These are phyloP conservation scores for Riptortus pedestris DNA, from an alignment of 1,140 invertebrate genomes.

Conservation along the genomic window DNA sequence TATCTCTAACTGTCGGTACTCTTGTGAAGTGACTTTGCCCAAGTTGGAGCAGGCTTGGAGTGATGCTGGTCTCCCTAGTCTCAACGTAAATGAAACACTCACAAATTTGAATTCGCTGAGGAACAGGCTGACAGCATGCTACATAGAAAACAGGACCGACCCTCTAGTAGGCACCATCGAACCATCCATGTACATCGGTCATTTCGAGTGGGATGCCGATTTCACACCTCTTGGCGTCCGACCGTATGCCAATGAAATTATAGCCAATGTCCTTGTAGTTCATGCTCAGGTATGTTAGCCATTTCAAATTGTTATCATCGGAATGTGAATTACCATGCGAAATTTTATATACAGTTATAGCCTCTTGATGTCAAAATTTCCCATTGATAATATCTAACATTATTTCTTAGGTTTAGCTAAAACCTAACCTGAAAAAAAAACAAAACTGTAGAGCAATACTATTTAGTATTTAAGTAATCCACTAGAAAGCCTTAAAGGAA, in stretches of 20 bases:
- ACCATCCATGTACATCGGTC: conserved; percentile 85
- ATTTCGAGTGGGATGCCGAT: conserved; percentile 74
- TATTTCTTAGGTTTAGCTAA: too few species aligned
- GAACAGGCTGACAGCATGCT: conserved; percentile 62
- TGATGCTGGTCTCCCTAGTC: conserved; percentile 58
- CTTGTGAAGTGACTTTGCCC: conserved; percentile 52
- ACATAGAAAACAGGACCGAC: conserved; percentile 86
- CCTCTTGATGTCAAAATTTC: not conserved
- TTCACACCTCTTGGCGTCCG: conserved; percentile 62
- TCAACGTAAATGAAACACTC: conserved; percentile 48
- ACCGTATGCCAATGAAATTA: conserved; percentile 84
- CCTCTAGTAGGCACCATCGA: conserved; percentile 87
- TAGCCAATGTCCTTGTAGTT: conserved; percentile 83
- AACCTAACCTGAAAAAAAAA: too few species aligned
- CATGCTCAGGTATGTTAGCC: conserved; percentile 80
- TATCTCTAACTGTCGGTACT: conserved; percentile 81
- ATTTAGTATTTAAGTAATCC: too few species aligned
- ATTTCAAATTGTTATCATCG: conserved; percentile 26
- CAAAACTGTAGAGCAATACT: too few species aligned
- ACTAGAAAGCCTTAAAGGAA: too few species aligned
- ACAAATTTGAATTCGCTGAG: conserved; percentile 52
- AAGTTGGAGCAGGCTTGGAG: conserved; percentile 43
- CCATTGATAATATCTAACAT: too few species aligned
- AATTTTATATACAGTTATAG: conserved; percentile 37
- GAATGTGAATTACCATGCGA: not conserved